Evolutionary conservation across 1,140 invertebrate genomes (phyloP).

Genomic region (Gonioctena quinquepunctata): DNA sequence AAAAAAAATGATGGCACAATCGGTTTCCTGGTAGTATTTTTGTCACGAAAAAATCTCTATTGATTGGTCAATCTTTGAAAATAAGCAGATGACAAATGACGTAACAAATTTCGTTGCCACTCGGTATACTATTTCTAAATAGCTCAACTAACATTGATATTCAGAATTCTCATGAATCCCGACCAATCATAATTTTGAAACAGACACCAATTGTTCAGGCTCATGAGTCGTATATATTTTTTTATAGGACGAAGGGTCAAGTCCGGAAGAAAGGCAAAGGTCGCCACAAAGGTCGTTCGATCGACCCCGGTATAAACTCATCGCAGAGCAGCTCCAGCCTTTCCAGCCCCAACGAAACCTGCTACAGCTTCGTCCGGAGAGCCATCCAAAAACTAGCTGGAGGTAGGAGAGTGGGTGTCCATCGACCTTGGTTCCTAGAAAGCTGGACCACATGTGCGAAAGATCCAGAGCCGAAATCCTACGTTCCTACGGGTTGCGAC

Average conservation of each 20-base stretch:
- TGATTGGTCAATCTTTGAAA: too few species aligned
- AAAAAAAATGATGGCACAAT: too few species aligned
- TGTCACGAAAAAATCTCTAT: too few species aligned
- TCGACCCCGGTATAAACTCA: constrained; percentile 61
- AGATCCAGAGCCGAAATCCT: constrained; percentile 59
- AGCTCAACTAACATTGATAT: too few species aligned
- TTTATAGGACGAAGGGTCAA: constrained; percentile 15
- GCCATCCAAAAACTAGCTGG: constrained; percentile 86
- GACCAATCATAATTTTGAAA: too few species aligned
- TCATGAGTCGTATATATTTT: too few species aligned
- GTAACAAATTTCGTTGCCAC: too few species aligned
- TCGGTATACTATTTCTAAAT: too few species aligned
- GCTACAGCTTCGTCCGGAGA: constrained; percentile 89
- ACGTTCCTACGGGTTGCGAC: constrained; percentile 61
- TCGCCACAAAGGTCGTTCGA: constrained; percentile 60
- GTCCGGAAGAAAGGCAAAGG: constrained; percentile 39
- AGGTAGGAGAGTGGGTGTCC: constrained; percentile 60
- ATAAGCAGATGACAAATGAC: too few species aligned
- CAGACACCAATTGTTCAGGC: too few species aligned
- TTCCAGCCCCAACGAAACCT: constrained; percentile 89
- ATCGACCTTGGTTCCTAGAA: constrained; percentile 77
- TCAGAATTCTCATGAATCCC: too few species aligned
- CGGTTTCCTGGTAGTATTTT: too few species aligned
- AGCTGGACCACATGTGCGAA: constrained; percentile 70
- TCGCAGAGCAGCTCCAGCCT: constrained; percentile 83